These are phyloP conservation scores for Myxocyprinus asiaticus DNA, from an alignment of 2,113 vertebrate genomes.

Conservation along the genomic window DNA sequence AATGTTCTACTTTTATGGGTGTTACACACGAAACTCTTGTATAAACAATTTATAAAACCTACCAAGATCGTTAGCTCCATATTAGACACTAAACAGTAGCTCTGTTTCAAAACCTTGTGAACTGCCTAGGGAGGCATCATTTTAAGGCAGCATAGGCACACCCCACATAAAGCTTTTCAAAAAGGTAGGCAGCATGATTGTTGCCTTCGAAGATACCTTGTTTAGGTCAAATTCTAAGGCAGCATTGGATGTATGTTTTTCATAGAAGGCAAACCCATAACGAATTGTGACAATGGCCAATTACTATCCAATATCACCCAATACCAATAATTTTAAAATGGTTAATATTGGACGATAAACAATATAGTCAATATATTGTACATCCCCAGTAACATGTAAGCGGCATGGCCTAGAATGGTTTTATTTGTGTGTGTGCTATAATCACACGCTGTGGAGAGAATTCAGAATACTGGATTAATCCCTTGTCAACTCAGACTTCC, in stretches of 20 bases:
- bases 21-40: neutral
- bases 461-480: conserved; percentile 8
- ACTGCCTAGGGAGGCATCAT: neutral
- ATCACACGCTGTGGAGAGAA: conserved; percentile 14
- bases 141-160: neutral
- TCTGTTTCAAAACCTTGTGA: neutral
- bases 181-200: neutral
- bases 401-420: neutral
- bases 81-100: neutral
- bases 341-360: too few species aligned
- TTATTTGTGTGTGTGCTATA: neutral
- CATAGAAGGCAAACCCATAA: too few species aligned
- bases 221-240: neutral
- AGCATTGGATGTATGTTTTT: too few species aligned
- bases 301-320: too few species aligned
- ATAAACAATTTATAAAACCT: neutral
- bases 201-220: neutral
- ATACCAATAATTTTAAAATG: too few species aligned
- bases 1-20: neutral
- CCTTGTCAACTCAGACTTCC: conserved; percentile 7
- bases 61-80: neutral
- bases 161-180: neutral
- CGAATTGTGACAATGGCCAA: too few species aligned
- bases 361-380: too few species aligned
- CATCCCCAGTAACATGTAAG: neutral